Percentiles rank a stretch among this genome's conserved stretches.
Evolutionary conservation across 2,888 invertebrate genomes (phyloP).

Genomic region (Odontomyia ornata): DNA sequence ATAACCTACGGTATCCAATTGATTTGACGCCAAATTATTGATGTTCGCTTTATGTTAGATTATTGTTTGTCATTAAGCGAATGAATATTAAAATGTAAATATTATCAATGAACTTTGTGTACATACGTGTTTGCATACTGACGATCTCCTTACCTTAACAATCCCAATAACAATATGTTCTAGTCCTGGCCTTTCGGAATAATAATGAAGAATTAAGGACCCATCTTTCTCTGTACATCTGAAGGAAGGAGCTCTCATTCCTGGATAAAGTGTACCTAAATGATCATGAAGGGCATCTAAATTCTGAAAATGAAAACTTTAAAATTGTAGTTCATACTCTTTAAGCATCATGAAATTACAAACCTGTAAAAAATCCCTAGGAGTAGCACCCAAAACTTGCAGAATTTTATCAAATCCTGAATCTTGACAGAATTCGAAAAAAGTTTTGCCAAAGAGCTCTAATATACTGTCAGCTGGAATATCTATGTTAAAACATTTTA

Average conservation of each 20-base stretch:
- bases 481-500: slow-evolving; percentile 68
- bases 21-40: too few species aligned
- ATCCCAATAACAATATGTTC: slow-evolving; percentile 97
- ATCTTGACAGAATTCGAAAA: slow-evolving; percentile 96
- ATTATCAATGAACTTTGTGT: too few species aligned
- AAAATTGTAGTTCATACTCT: background rate
- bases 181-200: slow-evolving; percentile 91
- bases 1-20: too few species aligned
- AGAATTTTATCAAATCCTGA: slow-evolving; percentile 97
- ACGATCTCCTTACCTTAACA: slow-evolving; percentile 85
- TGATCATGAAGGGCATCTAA: slow-evolving; percentile 96
- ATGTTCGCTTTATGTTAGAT: too few species aligned
- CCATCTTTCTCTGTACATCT: slow-evolving; percentile 95
- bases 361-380: slow-evolving; percentile 93
- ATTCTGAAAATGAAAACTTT: slow-evolving; percentile 70
- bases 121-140: too few species aligned
- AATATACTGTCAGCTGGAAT: slow-evolving; percentile 89
- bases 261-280: slow-evolving; percentile 91
- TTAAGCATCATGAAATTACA: slow-evolving; percentile 49
- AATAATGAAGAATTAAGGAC: slow-evolving; percentile 91
- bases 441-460: slow-evolving; percentile 91
- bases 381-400: slow-evolving; percentile 92
- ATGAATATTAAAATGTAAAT: too few species aligned
- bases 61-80: too few species aligned
- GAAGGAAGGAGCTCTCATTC: slow-evolving; percentile 95